Conservation (phyloP, 2,113 vertebrate species). For the Atrichornis clamosus region DNA sequence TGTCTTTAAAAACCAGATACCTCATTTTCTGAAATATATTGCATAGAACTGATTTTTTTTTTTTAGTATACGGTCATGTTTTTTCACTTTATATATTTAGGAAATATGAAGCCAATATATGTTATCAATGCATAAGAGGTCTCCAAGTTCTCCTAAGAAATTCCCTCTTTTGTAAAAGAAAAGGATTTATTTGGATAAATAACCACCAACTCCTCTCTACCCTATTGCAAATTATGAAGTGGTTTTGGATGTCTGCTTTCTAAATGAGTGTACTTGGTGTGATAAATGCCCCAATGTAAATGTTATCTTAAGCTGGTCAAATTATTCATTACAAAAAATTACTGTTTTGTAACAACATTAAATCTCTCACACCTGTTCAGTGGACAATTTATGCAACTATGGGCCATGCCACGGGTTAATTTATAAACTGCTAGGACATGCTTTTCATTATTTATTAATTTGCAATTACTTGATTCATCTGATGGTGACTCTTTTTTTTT, state of each 20-base stretch:
- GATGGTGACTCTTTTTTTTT: not conserved
- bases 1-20: not conserved
- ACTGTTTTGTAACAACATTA: not conserved
- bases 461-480: not conserved
- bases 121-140: not conserved
- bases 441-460: slow-evolving; percentile 12
- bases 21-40: not conserved
- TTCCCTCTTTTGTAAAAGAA: not conserved
- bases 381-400: not conserved
- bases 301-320: not conserved
- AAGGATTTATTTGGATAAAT: slow-evolving; percentile 29
- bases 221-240: slow-evolving; percentile 20
- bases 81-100: slow-evolving; percentile 3
- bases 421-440: not conserved
- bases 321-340: slow-evolving; percentile 8
- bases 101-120: not conserved
- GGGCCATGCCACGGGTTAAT: not conserved
- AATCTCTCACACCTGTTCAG: not conserved
- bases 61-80: not conserved
- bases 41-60: not conserved
- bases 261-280: not conserved
- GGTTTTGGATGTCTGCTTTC: slow-evolving; percentile 33
- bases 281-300: not conserved
- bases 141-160: slow-evolving; percentile 1
- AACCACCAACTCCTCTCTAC: not conserved